A percentile compares a stretch with the other conserved stretches of the same genome.
phyloP scores from a whole-genome alignment of 2,888 invertebrate genomes.

The Neoascia interrupta region DNA sequence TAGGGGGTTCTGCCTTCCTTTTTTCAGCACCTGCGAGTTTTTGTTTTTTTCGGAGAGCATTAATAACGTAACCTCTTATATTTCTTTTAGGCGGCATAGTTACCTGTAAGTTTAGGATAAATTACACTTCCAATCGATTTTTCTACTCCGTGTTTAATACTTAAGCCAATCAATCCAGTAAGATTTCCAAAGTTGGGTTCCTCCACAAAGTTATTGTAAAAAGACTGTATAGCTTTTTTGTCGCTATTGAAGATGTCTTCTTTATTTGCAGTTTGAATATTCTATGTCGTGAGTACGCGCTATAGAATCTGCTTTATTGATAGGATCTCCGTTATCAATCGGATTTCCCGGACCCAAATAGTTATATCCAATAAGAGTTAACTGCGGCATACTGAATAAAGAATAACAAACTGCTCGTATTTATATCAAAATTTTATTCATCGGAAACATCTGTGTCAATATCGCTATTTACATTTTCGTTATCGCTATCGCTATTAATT shows the following conservation, averaged over 20 bases:
- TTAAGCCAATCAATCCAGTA: background rate
- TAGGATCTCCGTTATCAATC: background rate
- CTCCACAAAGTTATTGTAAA: background rate
- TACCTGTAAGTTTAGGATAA: background rate
- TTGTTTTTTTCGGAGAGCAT: background rate
- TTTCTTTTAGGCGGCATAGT: background rate
- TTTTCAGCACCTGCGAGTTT: background rate
- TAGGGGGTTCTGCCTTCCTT: background rate
- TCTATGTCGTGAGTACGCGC: background rate
- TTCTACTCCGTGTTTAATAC: background rate
- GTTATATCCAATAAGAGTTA: background rate
- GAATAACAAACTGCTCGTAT: background rate
- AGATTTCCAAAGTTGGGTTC: background rate
- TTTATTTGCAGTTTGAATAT: background rate
- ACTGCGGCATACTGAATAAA: background rate
- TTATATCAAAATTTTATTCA: background rate
- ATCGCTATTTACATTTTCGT: background rate
- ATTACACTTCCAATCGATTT: background rate
- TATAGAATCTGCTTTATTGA: background rate
- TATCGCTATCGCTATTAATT: background rate
- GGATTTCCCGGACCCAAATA: conserved; percentile 1
- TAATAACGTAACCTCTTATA: background rate
- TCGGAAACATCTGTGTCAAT: background rate
- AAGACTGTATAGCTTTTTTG: background rate
- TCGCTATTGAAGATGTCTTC: background rate